phyloP scores from a whole-genome alignment of 2,888 invertebrate species.

The Coelinius sp. region DNA sequence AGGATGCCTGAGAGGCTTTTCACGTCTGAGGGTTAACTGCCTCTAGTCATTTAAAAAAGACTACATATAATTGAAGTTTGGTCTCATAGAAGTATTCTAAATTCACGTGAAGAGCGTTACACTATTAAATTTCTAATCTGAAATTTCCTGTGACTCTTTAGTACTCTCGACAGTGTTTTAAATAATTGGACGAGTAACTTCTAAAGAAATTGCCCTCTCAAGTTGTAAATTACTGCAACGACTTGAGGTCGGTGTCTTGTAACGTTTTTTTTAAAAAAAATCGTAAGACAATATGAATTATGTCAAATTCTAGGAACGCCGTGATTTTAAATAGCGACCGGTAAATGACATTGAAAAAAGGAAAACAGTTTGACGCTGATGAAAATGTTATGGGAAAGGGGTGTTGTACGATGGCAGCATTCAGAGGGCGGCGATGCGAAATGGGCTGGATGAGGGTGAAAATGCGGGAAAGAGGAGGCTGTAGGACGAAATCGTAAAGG shows the following conservation, averaged over 20 bases:
- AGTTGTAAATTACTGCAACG: neutral
- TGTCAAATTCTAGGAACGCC: slow-evolving; percentile 26
- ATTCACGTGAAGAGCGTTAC: neutral
- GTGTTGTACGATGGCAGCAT: slow-evolving; percentile 28
- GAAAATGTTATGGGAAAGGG: slow-evolving; percentile 34
- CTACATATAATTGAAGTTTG: slow-evolving; percentile 10
- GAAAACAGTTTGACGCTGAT: slow-evolving; percentile 5
- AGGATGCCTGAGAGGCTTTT: neutral
- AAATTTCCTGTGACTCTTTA: neutral
- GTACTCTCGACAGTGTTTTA: neutral
- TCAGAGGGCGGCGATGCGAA: slow-evolving; percentile 28
- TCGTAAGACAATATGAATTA: slow-evolving; percentile 41
- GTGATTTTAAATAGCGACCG: neutral
- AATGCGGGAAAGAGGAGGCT: slow-evolving; percentile 47
- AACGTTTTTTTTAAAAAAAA: slow-evolving; percentile 30
- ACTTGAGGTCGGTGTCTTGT: slow-evolving; percentile 41
- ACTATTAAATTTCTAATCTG: slow-evolving; percentile 2
- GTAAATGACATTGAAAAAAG: neutral
- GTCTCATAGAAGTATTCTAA: neutral
- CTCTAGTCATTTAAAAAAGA: slow-evolving; percentile 8
- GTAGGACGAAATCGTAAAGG: slow-evolving; percentile 58
- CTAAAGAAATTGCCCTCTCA: neutral
- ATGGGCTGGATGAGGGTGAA: slow-evolving; percentile 35
- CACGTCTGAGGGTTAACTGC: slow-evolving; percentile 6
- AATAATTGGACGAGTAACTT: neutral